Conservation (phyloP, 2,797 vertebrate species). For the Psittacula echo region DNA sequence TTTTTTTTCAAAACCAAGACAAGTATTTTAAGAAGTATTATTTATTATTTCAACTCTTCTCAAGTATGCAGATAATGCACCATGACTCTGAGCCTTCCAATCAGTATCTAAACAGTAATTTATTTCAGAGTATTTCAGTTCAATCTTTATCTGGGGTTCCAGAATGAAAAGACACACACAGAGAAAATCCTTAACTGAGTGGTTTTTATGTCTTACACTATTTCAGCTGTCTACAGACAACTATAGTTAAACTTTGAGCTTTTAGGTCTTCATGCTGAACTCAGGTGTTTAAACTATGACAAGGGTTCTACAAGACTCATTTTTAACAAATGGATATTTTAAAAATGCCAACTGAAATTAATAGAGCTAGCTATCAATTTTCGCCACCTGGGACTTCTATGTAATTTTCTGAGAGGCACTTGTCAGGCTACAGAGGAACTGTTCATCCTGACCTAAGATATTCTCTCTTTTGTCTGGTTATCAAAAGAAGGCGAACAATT, state of each 20-base stretch:
- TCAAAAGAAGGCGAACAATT: neutral
- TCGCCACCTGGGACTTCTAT: neutral
- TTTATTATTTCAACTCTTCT: neutral
- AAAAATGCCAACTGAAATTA: neutral
- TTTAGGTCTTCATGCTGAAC: neutral
- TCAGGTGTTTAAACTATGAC: neutral
- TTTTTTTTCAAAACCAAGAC: neutral
- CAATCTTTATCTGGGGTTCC: neutral
- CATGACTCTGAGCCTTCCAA: neutral
- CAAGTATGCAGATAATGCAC: neutral
- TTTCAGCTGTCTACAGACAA: neutral
- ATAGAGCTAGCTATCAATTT: neutral
- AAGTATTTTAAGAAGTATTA: neutral
- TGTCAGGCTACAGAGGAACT: neutral
- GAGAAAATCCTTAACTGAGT: neutral
- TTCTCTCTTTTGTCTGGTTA: neutral
- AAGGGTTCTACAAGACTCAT: neutral
- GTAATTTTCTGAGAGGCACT: neutral
- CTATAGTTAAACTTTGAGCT: neutral
- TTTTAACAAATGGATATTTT: neutral
- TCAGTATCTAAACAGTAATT: neutral
- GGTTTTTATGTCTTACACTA: neutral
- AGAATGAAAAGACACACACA: neutral
- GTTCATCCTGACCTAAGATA: neutral
- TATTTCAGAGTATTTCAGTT: neutral